phyloP scores from a whole-genome alignment of 2,113 vertebrate species.

The Gobiocypris rarus region DNA sequence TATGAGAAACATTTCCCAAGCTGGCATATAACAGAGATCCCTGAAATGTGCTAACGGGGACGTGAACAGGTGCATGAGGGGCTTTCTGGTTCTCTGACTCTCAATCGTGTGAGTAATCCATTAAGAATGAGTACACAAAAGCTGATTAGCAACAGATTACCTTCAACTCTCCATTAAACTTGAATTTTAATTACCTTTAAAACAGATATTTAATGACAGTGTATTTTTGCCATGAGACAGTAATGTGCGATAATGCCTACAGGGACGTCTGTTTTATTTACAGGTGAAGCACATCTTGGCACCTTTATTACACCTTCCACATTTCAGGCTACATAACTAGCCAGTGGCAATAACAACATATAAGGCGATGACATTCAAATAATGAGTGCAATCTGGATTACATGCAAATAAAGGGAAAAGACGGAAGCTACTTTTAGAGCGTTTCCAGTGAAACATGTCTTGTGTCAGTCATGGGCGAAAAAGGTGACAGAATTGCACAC shows the following conservation, averaged over 20 bases:
- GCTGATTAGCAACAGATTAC: conserved; percentile 31
- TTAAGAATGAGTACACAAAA: background rate
- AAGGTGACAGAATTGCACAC: background rate
- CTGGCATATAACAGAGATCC: background rate
- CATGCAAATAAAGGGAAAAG: background rate
- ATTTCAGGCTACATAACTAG: conserved; percentile 13
- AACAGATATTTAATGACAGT: conserved; percentile 9
- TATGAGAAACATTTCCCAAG: background rate
- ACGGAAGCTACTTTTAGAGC: background rate
- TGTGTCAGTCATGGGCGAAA: background rate
- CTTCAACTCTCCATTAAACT: conserved; percentile 17
- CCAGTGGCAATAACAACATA: conserved; percentile 13
- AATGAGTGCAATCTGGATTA: background rate
- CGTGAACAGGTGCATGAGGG: background rate
- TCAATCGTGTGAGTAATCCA: background rate
- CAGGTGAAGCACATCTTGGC: conserved; percentile 7
- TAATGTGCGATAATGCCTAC: background rate
- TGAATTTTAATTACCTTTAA: conserved; percentile 23
- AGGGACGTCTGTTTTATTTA: background rate
- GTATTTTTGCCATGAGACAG: background rate
- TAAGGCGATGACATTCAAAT: background rate
- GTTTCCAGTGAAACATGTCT: background rate
- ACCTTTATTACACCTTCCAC: conserved; percentile 26
- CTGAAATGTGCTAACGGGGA: background rate
- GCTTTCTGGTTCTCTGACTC: conserved; percentile 8